Percentiles rank a stretch among this genome's conserved stretches.
These are phyloP conservation scores for Sebastes schlegelii DNA, from an alignment of 2,113 vertebrate genomes.

Conservation along the genomic window DNA sequence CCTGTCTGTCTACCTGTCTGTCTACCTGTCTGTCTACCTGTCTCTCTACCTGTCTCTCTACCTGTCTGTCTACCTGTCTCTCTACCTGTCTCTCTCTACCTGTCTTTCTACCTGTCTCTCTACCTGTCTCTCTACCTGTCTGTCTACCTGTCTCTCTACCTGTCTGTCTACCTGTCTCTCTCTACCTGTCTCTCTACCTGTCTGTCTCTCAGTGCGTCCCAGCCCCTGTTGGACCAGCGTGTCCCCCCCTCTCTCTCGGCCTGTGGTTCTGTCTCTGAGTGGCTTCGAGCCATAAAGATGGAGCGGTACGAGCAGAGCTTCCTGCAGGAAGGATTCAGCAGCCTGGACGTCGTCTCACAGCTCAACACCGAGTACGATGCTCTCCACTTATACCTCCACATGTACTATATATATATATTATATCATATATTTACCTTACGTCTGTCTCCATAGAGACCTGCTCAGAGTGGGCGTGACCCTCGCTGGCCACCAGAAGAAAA, in stretches of 20 bases:
- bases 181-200: not conserved
- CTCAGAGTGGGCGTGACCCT: slow-evolving; percentile 97
- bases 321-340: slow-evolving; percentile 78
- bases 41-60: not conserved
- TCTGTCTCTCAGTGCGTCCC: slow-evolving; percentile 50
- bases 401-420: not conserved
- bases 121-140: no score
- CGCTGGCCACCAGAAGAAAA: slow-evolving; percentile 98
- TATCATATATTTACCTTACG: not conserved
- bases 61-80: not conserved
- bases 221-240: slow-evolving; percentile 75
- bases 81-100: not conserved
- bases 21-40: not conserved
- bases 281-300: slow-evolving; percentile 83
- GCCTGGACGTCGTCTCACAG: slow-evolving; percentile 74
- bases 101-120: not conserved
- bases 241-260: slow-evolving; percentile 67
- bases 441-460: slow-evolving; percentile 89
- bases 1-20: not conserved
- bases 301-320: slow-evolving; percentile 82
- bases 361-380: slow-evolving; percentile 76
- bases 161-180: not conserved
- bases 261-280: slow-evolving; percentile 76
- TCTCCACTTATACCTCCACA: not conserved
- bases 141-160: not conserved